phyloP scores from a whole-genome alignment of 1,140 invertebrate species.

The Drosophila punjabiensis region DNA sequence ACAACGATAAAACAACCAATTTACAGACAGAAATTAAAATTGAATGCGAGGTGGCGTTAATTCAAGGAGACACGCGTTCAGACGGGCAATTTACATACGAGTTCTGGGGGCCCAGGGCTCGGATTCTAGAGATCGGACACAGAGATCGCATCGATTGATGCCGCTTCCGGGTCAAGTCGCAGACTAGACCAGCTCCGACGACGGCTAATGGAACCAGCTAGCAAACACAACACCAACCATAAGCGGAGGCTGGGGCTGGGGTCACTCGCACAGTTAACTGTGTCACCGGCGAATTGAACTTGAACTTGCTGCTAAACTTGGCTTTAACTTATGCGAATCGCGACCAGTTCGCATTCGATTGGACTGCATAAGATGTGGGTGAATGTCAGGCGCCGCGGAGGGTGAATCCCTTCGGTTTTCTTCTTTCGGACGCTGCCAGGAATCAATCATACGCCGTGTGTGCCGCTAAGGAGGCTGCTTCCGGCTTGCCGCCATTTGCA shows the following conservation, averaged over 20 bases:
- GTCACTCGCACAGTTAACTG: constrained; percentile 68
- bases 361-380: constrained; percentile 40
- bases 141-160: constrained; percentile 42
- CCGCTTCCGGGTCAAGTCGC: constrained; percentile 70
- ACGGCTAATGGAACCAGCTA: constrained; percentile 32
- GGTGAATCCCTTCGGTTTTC: constrained; percentile 30
- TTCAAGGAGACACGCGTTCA: constrained; percentile 64
- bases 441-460: constrained; percentile 65
- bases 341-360: constrained; percentile 35
- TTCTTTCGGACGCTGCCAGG: constrained; percentile 5
- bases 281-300: constrained; percentile 81
- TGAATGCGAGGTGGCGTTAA: constrained; percentile 44
- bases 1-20: constrained; percentile 1
- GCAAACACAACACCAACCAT: constrained; percentile 19
- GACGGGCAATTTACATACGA: constrained; percentile 66
- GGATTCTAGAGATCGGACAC: constrained; percentile 60
- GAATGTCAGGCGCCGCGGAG: constrained; percentile 21
- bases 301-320: constrained; percentile 59
- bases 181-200: constrained; percentile 11
- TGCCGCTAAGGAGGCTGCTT: constrained; percentile 18
- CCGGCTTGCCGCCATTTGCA: constrained; percentile 33
- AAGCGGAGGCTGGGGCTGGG: constrained; percentile 53
- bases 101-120: constrained; percentile 60
- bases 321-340: constrained; percentile 21
- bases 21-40: constrained; percentile 20